Conservation (phyloP, 2,888 invertebrate genomes). For the Mimumesa dahlbomi region DNA sequence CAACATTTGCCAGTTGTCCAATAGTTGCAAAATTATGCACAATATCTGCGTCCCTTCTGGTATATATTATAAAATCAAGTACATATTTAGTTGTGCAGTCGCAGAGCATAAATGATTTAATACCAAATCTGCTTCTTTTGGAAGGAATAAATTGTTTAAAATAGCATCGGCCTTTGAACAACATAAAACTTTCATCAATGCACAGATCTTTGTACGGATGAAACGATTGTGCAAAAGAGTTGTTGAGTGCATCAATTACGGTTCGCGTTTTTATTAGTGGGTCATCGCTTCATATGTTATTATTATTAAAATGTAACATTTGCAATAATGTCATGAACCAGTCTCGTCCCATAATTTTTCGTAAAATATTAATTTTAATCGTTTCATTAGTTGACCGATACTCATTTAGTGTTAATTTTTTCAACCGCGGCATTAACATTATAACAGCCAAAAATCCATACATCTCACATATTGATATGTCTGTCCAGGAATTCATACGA, state of each 20-base stretch:
- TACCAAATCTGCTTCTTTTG: too few species aligned
- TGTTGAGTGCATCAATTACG: not conserved
- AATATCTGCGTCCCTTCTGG: not conserved
- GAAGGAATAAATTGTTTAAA: constrained; percentile 14
- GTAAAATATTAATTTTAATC: not conserved
- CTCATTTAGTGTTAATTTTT: not conserved
- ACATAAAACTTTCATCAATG: not conserved
- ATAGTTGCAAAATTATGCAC: not conserved
- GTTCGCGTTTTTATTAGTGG: not conserved
- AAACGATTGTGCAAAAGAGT: not conserved
- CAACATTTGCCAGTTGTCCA: not conserved
- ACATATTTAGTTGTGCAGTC: constrained; percentile 5
- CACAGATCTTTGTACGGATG: not conserved
- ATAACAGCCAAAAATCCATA: constrained; percentile 15
- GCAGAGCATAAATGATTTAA: constrained; percentile 9
- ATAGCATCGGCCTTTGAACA: constrained; percentile 1
- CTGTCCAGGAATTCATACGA: constrained; percentile 11
- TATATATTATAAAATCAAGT: constrained; percentile 1
- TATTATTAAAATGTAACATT: not conserved
- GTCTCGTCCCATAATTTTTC: not conserved
- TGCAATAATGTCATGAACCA: too few species aligned
- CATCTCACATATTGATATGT: constrained; percentile 26
- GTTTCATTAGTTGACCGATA: not conserved
- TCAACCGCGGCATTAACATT: constrained; percentile 3
- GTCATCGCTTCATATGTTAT: not conserved